phyloP scores from a whole-genome alignment of 2,888 invertebrate species.

The Drosophila peninsularis region DNA sequence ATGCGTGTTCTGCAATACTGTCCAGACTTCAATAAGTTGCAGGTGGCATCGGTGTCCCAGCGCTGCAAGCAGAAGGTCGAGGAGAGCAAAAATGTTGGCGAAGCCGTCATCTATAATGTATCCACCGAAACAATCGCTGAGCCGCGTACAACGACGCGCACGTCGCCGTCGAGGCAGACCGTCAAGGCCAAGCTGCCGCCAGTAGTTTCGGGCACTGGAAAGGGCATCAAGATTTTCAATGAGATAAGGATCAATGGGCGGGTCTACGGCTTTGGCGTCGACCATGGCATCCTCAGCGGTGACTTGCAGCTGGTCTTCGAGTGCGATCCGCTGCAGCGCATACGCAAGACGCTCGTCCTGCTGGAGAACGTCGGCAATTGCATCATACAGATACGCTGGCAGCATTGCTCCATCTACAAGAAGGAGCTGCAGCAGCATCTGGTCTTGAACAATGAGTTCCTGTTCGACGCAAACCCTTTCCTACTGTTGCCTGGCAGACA shows the following conservation, averaged over 20 bases:
- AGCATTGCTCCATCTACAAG: not conserved
- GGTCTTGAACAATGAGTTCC: slow-evolving; percentile 55
- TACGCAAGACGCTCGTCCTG: slow-evolving; percentile 59
- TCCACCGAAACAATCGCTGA: slow-evolving; percentile 13
- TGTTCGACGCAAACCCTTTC: slow-evolving; percentile 66
- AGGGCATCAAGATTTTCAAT: too few relatives aligned
- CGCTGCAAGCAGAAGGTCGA: not conserved
- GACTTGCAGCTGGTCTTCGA: slow-evolving; percentile 48
- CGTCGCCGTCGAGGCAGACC: not conserved
- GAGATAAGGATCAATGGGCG: slow-evolving; percentile 68
- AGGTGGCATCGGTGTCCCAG: slow-evolving; percentile 44
- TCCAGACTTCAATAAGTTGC: slow-evolving; percentile 64
- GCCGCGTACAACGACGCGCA: not conserved
- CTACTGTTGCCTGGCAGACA: slow-evolving; percentile 51
- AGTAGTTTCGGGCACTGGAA: too few relatives aligned
- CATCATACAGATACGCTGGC: slow-evolving; percentile 54
- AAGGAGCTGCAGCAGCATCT: slow-evolving; percentile 17
- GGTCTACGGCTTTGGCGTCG: slow-evolving; percentile 22
- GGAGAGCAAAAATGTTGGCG: slow-evolving; percentile 11
- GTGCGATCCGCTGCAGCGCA: slow-evolving; percentile 66
- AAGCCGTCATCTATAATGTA: slow-evolving; percentile 1
- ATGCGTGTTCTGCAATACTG: slow-evolving; percentile 61
- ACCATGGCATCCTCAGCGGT: slow-evolving; percentile 27
- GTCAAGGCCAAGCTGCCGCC: not conserved
- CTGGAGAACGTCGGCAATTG: slow-evolving; percentile 69